Evolutionary conservation across 2,888 invertebrate genomes (phyloP), one percentile per base, ranked within the genome.

Genomic region (Hyalella azteca): DNA sequence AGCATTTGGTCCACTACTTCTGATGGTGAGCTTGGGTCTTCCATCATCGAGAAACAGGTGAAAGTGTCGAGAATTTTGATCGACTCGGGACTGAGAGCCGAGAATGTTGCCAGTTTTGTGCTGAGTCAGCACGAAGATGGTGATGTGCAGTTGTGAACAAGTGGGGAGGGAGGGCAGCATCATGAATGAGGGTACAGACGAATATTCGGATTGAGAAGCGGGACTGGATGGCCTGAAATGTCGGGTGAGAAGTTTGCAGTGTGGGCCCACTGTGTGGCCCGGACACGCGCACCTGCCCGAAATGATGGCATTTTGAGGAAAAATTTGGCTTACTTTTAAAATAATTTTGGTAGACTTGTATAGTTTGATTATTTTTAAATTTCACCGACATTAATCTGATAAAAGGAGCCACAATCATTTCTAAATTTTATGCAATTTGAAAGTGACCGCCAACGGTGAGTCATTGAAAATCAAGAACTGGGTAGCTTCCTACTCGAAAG

Each of bases 81-180:
- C 13, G 7, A 32, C n/a, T 22, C 22, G 29, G 9, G 39, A 60
- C 19, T 60, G 48, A n/a, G 41, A 41, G 49, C 66, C 41, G n/a
- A 60, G 36, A 32, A 60, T 41, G 54, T 41, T 32, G 7, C 78
- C 78, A 41, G 66, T 36, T 32, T 39, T 29, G 66, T 26, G 41
- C 15, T 78, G 26, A n/a, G 98, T 93, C 54, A 93, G 91, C 86
- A 98, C 91, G 85, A 95, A 94, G 80, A 98, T 87, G 82, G 93
- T 92, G 79, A 97, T 92, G 85, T 92, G 92, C 0, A 95, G 93
- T 80, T 94, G 93, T 85, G 93, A 93, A 88, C 98, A 98, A 5
- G 95, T 92, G 48, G 94, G 93, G 45, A 96, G 92, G 0, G 96
- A 91, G 0, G 93, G 92, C 89, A 96, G 97, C 91, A 98, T 93